A percentile compares a stretch with the other conserved stretches of the same genome.
These are phyloP conservation scores for Ornithoptera priamus DNA, from an alignment of 2,888 invertebrate species.

Conservation along the genomic window DNA sequence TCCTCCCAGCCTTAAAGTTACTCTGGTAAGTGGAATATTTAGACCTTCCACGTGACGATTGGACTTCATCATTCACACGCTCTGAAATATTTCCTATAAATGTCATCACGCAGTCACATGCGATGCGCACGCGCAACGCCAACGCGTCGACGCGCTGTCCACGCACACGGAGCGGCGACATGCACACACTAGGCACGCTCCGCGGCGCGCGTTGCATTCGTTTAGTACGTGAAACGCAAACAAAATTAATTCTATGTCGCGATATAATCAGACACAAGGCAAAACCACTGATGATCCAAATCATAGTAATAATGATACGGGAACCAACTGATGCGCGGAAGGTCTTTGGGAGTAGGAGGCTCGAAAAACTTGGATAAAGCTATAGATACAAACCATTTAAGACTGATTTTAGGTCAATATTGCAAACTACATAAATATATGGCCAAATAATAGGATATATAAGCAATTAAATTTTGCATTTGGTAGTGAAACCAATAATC, in stretches of 20 bases:
- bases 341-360: slow-evolving; percentile 57
- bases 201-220: slow-evolving; percentile 24
- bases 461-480: slow-evolving; percentile 62
- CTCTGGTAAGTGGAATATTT: slow-evolving; percentile 90
- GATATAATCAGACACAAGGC: slow-evolving; percentile 34
- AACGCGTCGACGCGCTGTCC: neutral
- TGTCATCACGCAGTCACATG: slow-evolving; percentile 65
- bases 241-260: slow-evolving; percentile 58
- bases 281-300: slow-evolving; percentile 40
- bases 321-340: slow-evolving; percentile 72
- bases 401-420: slow-evolving; percentile 45
- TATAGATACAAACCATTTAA: slow-evolving; percentile 50
- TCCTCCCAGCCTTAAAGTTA: slow-evolving; percentile 93
- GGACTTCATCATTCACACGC: slow-evolving; percentile 87
- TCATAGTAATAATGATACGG: slow-evolving; percentile 34
- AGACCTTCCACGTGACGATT: slow-evolving; percentile 90
- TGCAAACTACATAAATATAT: slow-evolving; percentile 59
- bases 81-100: slow-evolving; percentile 87
- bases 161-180: slow-evolving; percentile 36
- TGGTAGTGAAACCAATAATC: slow-evolving; percentile 51
- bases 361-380: slow-evolving; percentile 60
- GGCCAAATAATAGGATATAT: slow-evolving; percentile 56
- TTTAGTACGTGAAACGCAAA: slow-evolving; percentile 46
- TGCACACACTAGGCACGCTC: slow-evolving; percentile 61
- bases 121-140: slow-evolving; percentile 39